Evolutionary conservation across 1,140 invertebrate genomes (phyloP), one percentile per base, ranked within the genome.

Genomic region (Cyclargus thomasi): DNA sequence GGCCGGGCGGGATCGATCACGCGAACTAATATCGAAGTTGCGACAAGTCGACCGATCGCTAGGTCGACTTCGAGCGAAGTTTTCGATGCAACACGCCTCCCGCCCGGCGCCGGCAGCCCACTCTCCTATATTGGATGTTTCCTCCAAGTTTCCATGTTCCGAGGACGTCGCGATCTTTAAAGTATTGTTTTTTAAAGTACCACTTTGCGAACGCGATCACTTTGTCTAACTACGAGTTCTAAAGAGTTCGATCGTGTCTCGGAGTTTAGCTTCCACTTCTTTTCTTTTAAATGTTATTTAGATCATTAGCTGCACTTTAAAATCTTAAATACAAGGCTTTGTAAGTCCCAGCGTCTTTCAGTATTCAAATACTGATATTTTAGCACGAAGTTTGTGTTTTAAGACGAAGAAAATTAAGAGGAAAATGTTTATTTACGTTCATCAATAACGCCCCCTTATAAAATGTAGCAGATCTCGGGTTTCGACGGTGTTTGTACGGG

Each of bases 11-110:
- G 79, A 88, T 85, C 85, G 84, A 88, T 88, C 85, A 88, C 83
- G 80, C 76, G 72, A 88, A 88, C 83, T 88, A 88, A 88, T 88
- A 86, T 85, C 82, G 75, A 86, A 86, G 83, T 86, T 85, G 76
- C 67, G 82, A 81, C 79, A 79, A 82, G 81, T 82, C 76, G 80
- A 53, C 75, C 73, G 76, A 83, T 75, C 77, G 74, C 75, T 82
- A 75, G 74, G 69, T 74, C 78, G 73, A 79, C 79, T 74, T 63
- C 67, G 55, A 69, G 35, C 74, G 67, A 82, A 78, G 64, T 77
- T 82, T 76, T 76, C 72, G 70, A 70, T 78, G 75, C 74, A 75
- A 69, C 75, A 47, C 39, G 14, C 39, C 39, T 4, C 29, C 29
- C 29, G 29, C 29, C 29, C 29, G 5, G 1, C 29, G 29, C 29